Evolutionary conservation across 2,113 vertebrate species (phyloP), one percentile per base, ranked within the genome.

Genomic region (Talpa occidentalis): DNA sequence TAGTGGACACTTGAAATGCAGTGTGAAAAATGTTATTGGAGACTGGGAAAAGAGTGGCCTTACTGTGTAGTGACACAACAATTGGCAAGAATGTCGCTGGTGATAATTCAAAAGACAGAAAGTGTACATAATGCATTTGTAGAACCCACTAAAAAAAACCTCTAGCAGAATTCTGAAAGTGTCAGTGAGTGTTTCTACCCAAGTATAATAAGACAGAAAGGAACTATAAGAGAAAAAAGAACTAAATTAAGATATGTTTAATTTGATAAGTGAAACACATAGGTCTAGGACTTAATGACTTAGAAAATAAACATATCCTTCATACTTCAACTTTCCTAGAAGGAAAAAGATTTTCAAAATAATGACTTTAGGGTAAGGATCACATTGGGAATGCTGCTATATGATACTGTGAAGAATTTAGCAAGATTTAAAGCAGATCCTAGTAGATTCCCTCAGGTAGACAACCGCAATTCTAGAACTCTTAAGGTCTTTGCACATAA

Each of bases 231-330:
- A 90, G 10, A 80, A 35, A 85, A 37, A 66, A 74, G 19, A 82
- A 49, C 54, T 77, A 40, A 82, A 56, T 17, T 62, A 69, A 26
- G 47, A 81, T 22, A 21, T 77, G 73, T 91, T 85, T 90, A 85
- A 73, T 82, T 85, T 93, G 17, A 24, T 42, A 73, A 88, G 42
- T 8, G 88, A 94, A 85, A 42, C 30, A n/a, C 62, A 86, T 19
- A 64, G n/a, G 49, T 10, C 42, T 56, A 78, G 42, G 42, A 21
- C 32, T 30, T 15, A 7, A 22, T 56, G 11, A 19, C 6, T 62
- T 81, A 54, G 42, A 85, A 92, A 88, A 70, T 44, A 83, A 64
- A 84, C 32, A 24, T 64, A 64, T 87, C 76, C 24, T 92, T 84
- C 73, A 52, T 32, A 59, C 17, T 86, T 35, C 22, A 1, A 87